Base-by-base conservation (phyloP, 2,797 vertebrate species). In the Hozukius guyotensis region DNA sequence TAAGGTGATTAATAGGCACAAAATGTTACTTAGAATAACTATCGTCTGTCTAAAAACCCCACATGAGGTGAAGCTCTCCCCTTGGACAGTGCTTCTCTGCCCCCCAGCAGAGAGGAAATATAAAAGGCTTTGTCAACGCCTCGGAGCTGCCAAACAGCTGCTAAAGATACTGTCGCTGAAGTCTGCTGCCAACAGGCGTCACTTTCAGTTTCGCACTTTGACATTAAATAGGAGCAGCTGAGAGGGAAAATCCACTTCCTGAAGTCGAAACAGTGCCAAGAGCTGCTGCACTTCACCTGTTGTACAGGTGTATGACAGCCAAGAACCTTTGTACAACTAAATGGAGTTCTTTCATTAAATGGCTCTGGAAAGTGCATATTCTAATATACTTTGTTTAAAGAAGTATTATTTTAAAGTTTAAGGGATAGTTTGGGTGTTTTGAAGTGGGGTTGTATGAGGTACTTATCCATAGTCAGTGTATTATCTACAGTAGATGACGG, bases 121-220 rank as follows among this genome's bases (percentile, higher is more conserved):
- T 22, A 14, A 5, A 31, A 63, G 59, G 66, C 72, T 88, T 77
- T 79, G 79, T 86, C 80, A 77, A 76, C 24, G 63, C 81, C 73
- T 80, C 5, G 32, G 63, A 78, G 78, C 86, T 81, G 85, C 85
- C 90, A 88, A 89, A 82, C 92, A 90, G 87, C 88, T 90, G 91
- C 88, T 84, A 78, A 82, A 88, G 86, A 88, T 81, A 80, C 87
- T 66, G 80, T 67, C 67, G 52, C 81, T 12, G 77, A 75, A 70
- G 52, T 56, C 25, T 25, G 79, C 70, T 78, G 88, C 88, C 86
- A 87, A 79, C 81, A 73, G 80, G 80, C 85, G 85, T 89, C 74
- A 62, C 84, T 80, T 80, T 77, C 56, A 42, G 24, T 77, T 76
- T 75, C 75, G 72, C 80, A 78, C 80, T 72, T 61, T 79, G 79